A percentile compares a stretch with the other conserved stretches of the same genome.
Evolutionary conservation across 2,113 vertebrate genomes (phyloP).

Genomic region (Ptilonorhynchus violaceus): DNA sequence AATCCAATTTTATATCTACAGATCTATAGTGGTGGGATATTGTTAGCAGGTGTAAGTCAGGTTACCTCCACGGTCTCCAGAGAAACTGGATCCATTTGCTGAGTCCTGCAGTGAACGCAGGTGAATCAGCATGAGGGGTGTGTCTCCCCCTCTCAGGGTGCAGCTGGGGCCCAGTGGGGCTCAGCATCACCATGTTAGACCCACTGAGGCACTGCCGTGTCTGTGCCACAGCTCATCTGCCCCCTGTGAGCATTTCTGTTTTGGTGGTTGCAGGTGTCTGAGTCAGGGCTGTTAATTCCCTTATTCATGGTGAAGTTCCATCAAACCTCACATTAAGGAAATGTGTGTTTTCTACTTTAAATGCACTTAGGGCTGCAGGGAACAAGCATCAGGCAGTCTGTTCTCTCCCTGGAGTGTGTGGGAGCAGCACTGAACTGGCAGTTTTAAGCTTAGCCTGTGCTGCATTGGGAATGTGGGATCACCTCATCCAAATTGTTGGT

Average conservation of each 20-base stretch:
- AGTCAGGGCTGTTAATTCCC: neutral
- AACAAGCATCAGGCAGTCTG: neutral
- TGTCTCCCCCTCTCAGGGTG: neutral
- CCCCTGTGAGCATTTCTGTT: neutral
- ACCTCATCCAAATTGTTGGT: neutral
- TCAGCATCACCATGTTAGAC: neutral
- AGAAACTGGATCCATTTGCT: neutral
- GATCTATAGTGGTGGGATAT: neutral
- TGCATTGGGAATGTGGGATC: neutral
- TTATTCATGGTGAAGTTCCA: neutral
- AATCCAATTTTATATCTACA: neutral
- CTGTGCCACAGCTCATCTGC: neutral
- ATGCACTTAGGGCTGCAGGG: neutral
- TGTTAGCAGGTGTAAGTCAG: neutral
- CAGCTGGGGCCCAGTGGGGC: neutral
- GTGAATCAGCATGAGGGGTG: neutral
- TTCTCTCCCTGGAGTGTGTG: neutral
- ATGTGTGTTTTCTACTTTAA: neutral
- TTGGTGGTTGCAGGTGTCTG: neutral
- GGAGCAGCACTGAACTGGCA: neutral
- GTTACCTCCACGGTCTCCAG: neutral
- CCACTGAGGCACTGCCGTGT: accelerated
- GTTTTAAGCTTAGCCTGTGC: neutral
- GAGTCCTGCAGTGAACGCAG: constrained; percentile 69
- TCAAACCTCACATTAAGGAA: neutral